Percentiles rank a stretch among this genome's conserved stretches.
phyloP scores from a whole-genome alignment of 2,888 invertebrate species.

The Mimumesa dahlbomi region DNA sequence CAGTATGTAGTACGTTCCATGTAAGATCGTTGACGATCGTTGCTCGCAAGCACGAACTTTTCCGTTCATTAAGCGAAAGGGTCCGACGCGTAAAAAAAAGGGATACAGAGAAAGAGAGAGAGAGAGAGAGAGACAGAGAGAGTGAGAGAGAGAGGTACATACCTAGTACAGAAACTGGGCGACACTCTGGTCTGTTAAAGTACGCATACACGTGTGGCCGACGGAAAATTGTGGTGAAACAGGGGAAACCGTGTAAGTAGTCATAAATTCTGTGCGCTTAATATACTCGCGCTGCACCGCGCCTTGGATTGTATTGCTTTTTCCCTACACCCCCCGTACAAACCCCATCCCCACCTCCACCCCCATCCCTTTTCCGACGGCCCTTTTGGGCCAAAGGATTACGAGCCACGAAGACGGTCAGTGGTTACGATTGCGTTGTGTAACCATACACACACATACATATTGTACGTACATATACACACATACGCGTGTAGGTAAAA shows the following conservation, averaged over 20 bases:
- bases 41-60: constrained; percentile 45
- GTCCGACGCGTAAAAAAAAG: too few species aligned
- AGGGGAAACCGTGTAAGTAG: constrained; percentile 61
- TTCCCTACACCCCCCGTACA: too few species aligned
- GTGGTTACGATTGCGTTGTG: constrained; percentile 39
- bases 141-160: too few species aligned
- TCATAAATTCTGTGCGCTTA: constrained; percentile 74
- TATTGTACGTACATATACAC: too few species aligned
- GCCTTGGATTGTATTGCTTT: constrained; percentile 22
- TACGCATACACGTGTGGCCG: constrained; percentile 36
- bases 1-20: constrained; percentile 10
- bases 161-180: too few species aligned
- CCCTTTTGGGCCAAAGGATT: too few species aligned
- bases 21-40: constrained; percentile 2
- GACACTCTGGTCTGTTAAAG: constrained; percentile 17
- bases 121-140: constrained; percentile 8
- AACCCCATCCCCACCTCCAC: too few species aligned
- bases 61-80: constrained; percentile 64
- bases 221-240: constrained; percentile 63
- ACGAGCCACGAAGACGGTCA: constrained; percentile 40
- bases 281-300: constrained; percentile 60
- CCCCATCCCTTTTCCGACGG: too few species aligned
- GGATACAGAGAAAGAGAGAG: too few species aligned
- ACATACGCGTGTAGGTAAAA: too few species aligned
- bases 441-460: constrained; percentile 19